Evolutionary conservation across 1,140 invertebrate genomes (phyloP).

Genomic region (Probaryconus sp.): DNA sequence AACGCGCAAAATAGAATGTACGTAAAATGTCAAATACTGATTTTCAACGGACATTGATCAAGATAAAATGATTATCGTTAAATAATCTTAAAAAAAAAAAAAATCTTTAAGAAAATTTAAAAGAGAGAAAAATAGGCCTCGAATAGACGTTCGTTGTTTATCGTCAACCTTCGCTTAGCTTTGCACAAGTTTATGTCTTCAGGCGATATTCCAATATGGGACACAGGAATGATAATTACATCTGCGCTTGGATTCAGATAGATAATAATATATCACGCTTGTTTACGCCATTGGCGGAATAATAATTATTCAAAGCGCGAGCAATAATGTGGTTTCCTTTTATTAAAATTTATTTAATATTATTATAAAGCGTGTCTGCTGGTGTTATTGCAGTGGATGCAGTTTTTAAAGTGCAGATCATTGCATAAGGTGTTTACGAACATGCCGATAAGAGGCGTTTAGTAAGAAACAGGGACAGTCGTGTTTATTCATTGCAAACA

Average conservation of each 20-base stretch:
- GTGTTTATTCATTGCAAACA: constrained; percentile 40
- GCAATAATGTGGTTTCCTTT: too few species aligned
- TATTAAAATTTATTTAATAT: constrained; percentile 6
- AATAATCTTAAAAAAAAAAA: too few species aligned
- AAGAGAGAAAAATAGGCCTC: constrained; percentile 9
- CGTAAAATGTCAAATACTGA: too few species aligned
- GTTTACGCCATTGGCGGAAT: constrained; percentile 8
- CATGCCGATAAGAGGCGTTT: constrained; percentile 21
- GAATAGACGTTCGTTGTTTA: constrained; percentile 1
- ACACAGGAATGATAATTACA: constrained; percentile 25
- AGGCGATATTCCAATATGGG: constrained; percentile 22
- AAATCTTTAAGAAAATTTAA: too few species aligned
- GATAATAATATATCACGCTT: constrained; percentile 21
- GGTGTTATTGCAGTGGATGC: not conserved
- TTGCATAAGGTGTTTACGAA: constrained; percentile 31
- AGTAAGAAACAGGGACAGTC: constrained; percentile 11
- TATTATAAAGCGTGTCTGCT: constrained; percentile 19
- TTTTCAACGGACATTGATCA: too few species aligned
- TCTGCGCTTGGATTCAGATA: constrained; percentile 10
- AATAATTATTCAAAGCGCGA: too few species aligned
- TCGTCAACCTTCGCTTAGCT: constrained; percentile 16
- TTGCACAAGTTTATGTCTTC: constrained; percentile 8
- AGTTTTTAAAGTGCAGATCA: too few species aligned
- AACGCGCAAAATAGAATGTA: constrained; percentile 21
- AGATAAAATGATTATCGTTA: too few species aligned